Conservation (phyloP, 2,888 invertebrate species). For the Ditula angustiorana region DNA sequence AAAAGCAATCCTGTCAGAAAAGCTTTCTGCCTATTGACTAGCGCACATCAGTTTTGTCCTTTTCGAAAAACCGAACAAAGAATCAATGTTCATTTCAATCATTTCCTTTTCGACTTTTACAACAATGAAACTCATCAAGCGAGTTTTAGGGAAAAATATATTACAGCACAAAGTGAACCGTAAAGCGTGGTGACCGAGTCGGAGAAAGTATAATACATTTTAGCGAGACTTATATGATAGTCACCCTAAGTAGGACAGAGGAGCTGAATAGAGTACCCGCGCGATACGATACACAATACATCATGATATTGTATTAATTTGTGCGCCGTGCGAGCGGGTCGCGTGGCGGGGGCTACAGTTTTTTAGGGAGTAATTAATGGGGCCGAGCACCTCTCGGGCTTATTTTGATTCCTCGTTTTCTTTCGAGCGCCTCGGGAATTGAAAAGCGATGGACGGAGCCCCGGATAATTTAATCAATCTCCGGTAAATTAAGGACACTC, state of each 20-base stretch:
- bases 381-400: constrained; percentile 50
- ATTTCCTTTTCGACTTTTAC: constrained; percentile 5
- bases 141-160: constrained; percentile 1
- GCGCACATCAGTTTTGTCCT: background rate
- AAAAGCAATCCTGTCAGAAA: background rate
- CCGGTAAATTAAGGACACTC: constrained; percentile 48
- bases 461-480: constrained; percentile 56
- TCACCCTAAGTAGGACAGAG: constrained; percentile 52
- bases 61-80: background rate
- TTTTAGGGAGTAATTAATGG: constrained; percentile 62
- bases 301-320: constrained; percentile 55
- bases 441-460: constrained; percentile 46
- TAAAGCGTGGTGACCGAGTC: constrained; percentile 1
- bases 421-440: constrained; percentile 45
- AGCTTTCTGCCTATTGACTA: background rate
- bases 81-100: constrained; percentile 12
- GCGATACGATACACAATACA: constrained; percentile 54
- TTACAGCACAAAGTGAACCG: background rate
- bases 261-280: constrained; percentile 49
- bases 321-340: constrained; percentile 35
- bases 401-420: constrained; percentile 60
- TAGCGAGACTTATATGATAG: constrained; percentile 42
- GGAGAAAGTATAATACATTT: background rate
- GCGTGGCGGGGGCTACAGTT: constrained; percentile 46
- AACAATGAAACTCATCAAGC: constrained; percentile 22